Evolutionary conservation across 2,888 invertebrate species (phyloP).

Genomic region (Chelonus formosanus): DNA sequence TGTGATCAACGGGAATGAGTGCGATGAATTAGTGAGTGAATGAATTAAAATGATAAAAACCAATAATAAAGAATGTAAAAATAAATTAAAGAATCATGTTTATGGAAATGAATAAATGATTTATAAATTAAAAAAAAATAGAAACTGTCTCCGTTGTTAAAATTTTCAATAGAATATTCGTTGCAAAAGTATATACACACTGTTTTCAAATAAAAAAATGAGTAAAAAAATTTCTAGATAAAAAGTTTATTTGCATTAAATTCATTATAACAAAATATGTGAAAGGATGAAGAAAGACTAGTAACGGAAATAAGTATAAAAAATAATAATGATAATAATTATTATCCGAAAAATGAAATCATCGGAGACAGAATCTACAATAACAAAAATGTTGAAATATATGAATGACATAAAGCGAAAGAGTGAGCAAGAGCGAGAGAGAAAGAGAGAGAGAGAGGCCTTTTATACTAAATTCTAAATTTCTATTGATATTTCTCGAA

Average conservation of each 20-base stretch:
- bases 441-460: conserved; percentile 40
- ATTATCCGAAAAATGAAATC: conserved; percentile 21
- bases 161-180: conserved; percentile 16
- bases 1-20: conserved; percentile 28
- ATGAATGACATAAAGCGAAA: too few relatives aligned
- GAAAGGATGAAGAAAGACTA: neutral
- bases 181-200: conserved; percentile 23
- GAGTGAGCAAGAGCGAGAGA: conserved; percentile 24
- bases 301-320: neutral
- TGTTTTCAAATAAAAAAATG: neutral
- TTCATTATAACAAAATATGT: neutral
- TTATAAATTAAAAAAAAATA: conserved; percentile 23
- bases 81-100: too few relatives aligned
- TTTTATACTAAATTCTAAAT: conserved; percentile 47
- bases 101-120: too few relatives aligned
- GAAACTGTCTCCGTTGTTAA: conserved; percentile 28
- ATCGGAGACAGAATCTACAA: conserved; percentile 9
- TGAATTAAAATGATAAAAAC: conserved; percentile 26
- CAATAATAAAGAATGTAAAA: too few relatives aligned
- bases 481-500: conserved; percentile 43
- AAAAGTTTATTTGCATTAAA: too few relatives aligned
- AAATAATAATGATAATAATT: conserved; percentile 13
- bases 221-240: neutral
- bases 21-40: conserved; percentile 29
- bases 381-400: conserved; percentile 13